phyloP scores from a whole-genome alignment of 2,113 vertebrate species.

The Myocastor coypus region DNA sequence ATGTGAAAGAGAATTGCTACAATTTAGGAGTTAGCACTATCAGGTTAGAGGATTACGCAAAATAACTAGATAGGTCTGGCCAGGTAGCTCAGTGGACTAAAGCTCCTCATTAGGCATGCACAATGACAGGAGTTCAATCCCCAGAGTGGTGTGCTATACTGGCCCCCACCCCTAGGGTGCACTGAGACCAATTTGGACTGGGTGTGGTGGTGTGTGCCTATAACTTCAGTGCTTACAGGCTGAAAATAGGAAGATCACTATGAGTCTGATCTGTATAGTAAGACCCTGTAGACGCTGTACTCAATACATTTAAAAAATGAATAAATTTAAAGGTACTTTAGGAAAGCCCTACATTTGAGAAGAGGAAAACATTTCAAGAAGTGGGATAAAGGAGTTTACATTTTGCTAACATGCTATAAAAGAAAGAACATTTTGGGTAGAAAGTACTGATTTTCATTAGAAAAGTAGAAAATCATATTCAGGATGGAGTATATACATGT shows the following conservation, averaged over 20 bases:
- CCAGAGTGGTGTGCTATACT: too few species aligned
- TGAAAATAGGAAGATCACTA: too few species aligned
- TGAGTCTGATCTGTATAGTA: too few species aligned
- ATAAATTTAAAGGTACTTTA: constrained; percentile 2
- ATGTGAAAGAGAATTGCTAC: background rate
- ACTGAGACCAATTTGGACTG: too few species aligned
- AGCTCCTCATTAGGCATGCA: too few species aligned
- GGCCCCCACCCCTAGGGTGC: too few species aligned
- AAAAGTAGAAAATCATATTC: constrained; percentile 44
- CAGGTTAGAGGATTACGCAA: background rate
- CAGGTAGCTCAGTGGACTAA: too few species aligned
- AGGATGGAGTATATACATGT: background rate
- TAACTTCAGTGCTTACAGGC: too few species aligned
- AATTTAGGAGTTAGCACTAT: background rate
- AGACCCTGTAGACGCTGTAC: too few species aligned
- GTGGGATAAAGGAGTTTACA: background rate
- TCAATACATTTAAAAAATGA: too few species aligned
- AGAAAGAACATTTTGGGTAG: constrained; percentile 38
- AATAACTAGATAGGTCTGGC: background rate
- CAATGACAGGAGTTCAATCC: too few species aligned
- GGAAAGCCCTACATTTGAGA: background rate
- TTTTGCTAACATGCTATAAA: background rate
- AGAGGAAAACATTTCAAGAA: constrained; percentile 45
- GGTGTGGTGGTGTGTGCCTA: too few species aligned
- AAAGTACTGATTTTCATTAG: constrained; percentile 51